Evolutionary conservation across 1,140 invertebrate species (phyloP).

Genomic region (Tachypleus tridentatus): DNA sequence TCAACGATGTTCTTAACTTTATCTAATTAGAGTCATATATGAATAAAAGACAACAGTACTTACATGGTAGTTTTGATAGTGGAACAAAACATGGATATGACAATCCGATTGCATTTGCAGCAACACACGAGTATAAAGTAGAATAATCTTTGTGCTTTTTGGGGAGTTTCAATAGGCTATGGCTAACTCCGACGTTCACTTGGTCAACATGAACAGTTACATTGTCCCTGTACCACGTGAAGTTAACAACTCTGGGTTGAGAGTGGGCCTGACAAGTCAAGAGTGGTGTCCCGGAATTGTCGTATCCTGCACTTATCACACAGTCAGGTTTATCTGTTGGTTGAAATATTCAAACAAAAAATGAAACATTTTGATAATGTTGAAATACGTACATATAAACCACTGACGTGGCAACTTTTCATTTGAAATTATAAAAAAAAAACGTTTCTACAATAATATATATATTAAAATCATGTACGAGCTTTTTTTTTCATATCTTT

Average conservation of each 20-base stretch:
- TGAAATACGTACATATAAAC: neutral
- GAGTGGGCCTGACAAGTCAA: conserved; percentile 65
- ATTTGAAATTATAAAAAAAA: neutral
- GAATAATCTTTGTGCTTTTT: too few species aligned
- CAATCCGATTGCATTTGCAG: conserved; percentile 23
- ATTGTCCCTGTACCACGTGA: conserved; percentile 64
- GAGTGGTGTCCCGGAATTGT: conserved; percentile 41
- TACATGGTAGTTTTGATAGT: conserved; percentile 16
- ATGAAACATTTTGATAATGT: neutral
- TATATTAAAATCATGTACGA: neutral
- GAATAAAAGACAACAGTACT: conserved; percentile 2
- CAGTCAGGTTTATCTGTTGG: conserved; percentile 69
- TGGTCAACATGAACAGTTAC: conserved; percentile 14
- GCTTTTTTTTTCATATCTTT: too few species aligned
- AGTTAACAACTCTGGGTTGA: conserved; percentile 65
- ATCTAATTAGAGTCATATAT: too few species aligned
- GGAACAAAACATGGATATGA: conserved; percentile 23
- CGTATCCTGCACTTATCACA: conserved; percentile 56
- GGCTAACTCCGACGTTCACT: neutral
- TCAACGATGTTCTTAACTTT: too few species aligned
- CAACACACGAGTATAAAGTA: conserved; percentile 23
- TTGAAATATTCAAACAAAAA: conserved; percentile 6
- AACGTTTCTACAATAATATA: neutral
- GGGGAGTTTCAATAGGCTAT: neutral
- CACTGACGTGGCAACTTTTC: neutral